Percentiles rank a stretch among this genome's conserved stretches.
Conservation (phyloP, 2,888 invertebrate genomes). For the Megamerina dolium region DNA sequence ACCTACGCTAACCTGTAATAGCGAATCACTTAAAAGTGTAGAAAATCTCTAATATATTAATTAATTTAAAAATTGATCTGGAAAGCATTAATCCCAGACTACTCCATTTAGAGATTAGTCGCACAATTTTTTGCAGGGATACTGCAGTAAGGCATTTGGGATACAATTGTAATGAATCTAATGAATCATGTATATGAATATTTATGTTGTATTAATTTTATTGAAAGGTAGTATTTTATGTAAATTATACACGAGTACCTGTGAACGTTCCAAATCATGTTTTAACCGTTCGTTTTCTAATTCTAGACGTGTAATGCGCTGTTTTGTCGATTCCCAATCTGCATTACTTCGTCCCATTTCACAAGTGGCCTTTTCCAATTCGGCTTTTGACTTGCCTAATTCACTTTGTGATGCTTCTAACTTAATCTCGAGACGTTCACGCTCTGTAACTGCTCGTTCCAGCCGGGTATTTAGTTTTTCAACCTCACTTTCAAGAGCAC, state of each 20-base stretch:
- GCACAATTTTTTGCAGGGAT: too few relatives aligned
- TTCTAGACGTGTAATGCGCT: slow-evolving; percentile 76
- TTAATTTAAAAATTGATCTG: too few relatives aligned
- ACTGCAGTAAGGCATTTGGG: too few relatives aligned
- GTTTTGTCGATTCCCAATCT: slow-evolving; percentile 58
- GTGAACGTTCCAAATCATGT: slow-evolving; percentile 77
- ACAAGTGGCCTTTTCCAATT: slow-evolving; percentile 83
- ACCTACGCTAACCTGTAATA: too few relatives aligned
- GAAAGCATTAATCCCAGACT: too few relatives aligned
- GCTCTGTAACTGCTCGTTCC: slow-evolving; percentile 83
- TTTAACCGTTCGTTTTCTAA: slow-evolving; percentile 84
- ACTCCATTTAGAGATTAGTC: too few relatives aligned
- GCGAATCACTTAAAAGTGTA: too few relatives aligned
- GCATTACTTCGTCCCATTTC: slow-evolving; percentile 83
- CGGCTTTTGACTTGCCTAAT: slow-evolving; percentile 89
- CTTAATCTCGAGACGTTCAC: slow-evolving; percentile 84
- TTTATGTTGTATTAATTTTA: too few relatives aligned
- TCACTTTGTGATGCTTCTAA: slow-evolving; percentile 90
- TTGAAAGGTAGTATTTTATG: too few relatives aligned
- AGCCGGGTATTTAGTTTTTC: slow-evolving; percentile 80
- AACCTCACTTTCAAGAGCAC: slow-evolving; percentile 84
- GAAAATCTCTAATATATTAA: too few relatives aligned
- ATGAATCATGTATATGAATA: too few relatives aligned
- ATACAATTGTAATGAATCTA: too few relatives aligned
- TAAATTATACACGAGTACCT: slow-evolving; percentile 54